These are phyloP conservation scores for Hycleus cichorii DNA, from an alignment of 1,140 invertebrate genomes.

Conservation along the genomic window DNA sequence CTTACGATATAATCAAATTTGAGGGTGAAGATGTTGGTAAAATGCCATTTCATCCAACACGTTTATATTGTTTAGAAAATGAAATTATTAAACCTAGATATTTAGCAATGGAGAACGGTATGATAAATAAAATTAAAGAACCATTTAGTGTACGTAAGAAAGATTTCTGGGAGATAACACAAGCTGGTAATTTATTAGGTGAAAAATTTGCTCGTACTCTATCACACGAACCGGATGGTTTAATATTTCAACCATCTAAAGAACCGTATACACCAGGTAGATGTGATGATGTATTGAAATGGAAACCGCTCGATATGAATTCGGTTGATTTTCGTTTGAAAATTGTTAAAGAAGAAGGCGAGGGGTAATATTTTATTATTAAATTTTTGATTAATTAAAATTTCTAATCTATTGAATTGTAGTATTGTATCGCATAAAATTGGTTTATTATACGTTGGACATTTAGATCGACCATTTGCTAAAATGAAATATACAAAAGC, in stretches of 20 bases:
- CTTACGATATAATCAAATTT: slow-evolving; percentile 91
- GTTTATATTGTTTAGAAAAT: slow-evolving; percentile 70
- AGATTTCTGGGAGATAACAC: slow-evolving; percentile 78
- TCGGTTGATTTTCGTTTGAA: slow-evolving; percentile 93
- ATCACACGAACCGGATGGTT: slow-evolving; percentile 92
- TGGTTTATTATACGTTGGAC: slow-evolving; percentile 75
- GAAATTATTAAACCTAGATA: slow-evolving; percentile 62
- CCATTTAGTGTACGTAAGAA: slow-evolving; percentile 84
- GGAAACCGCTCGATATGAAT: slow-evolving; percentile 92
- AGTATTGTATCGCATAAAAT: slow-evolving; percentile 68
- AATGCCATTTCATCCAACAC: slow-evolving; percentile 63
- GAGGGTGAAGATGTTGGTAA: slow-evolving; percentile 73
- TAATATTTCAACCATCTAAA: slow-evolving; percentile 92
- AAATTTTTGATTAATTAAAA: too few relatives aligned
- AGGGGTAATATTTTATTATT: slow-evolving; percentile 52
- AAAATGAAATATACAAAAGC: slow-evolving; percentile 70
- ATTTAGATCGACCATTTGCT: slow-evolving; percentile 54
- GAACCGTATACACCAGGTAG: slow-evolving; percentile 79
- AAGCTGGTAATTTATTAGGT: slow-evolving; percentile 62
- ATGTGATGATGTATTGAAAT: slow-evolving; percentile 86
- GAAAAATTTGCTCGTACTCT: slow-evolving; percentile 81
- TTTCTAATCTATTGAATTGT: slow-evolving; percentile 26
- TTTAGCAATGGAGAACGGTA: slow-evolving; percentile 65
- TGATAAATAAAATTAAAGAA: slow-evolving; percentile 68
- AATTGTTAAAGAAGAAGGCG: slow-evolving; percentile 62